phyloP scores from a whole-genome alignment of 2,797 vertebrate genomes.

The Halcyon badia region DNA sequence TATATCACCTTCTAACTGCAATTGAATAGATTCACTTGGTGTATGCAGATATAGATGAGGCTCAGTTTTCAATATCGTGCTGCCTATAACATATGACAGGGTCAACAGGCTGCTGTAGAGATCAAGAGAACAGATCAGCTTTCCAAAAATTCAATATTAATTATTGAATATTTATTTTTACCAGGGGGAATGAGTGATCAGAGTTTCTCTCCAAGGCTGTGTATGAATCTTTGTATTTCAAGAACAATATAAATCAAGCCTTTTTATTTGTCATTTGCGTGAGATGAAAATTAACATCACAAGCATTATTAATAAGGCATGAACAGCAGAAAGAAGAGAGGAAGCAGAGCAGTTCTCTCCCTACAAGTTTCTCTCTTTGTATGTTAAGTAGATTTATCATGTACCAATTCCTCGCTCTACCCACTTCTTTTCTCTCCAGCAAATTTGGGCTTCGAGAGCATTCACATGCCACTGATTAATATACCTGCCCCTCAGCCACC shows the following conservation, averaged over 20 bases:
- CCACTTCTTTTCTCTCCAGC: not conserved
- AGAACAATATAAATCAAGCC: slow-evolving; percentile 65
- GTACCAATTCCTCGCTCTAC: not conserved
- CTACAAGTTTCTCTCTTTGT: slow-evolving; percentile 8
- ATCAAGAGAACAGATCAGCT: slow-evolving; percentile 59
- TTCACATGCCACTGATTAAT: not conserved
- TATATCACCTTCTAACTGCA: not conserved
- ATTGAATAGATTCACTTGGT: not conserved
- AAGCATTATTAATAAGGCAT: slow-evolving; percentile 72
- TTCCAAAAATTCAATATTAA: slow-evolving; percentile 64
- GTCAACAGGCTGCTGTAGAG: slow-evolving; percentile 52
- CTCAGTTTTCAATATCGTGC: not conserved
- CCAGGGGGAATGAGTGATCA: slow-evolving; percentile 37
- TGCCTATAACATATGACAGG: slow-evolving; percentile 30
- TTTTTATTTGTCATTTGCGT: slow-evolving; percentile 67
- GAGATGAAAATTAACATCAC: slow-evolving; percentile 71
- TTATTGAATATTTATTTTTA: slow-evolving; percentile 75
- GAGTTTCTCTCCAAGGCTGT: slow-evolving; percentile 28
- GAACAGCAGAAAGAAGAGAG: slow-evolving; percentile 49
- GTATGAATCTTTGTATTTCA: slow-evolving; percentile 56
- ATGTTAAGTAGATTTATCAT: slow-evolving; percentile 48
- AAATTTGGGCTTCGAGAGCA: not conserved
- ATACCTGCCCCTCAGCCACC: not conserved
- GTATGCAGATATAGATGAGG: not conserved
- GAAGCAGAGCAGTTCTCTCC: slow-evolving; percentile 6